A percentile compares a stretch with the other conserved stretches of the same genome.
Conservation (phyloP, 1,140 invertebrate genomes). For the Drosophila sproati region DNA sequence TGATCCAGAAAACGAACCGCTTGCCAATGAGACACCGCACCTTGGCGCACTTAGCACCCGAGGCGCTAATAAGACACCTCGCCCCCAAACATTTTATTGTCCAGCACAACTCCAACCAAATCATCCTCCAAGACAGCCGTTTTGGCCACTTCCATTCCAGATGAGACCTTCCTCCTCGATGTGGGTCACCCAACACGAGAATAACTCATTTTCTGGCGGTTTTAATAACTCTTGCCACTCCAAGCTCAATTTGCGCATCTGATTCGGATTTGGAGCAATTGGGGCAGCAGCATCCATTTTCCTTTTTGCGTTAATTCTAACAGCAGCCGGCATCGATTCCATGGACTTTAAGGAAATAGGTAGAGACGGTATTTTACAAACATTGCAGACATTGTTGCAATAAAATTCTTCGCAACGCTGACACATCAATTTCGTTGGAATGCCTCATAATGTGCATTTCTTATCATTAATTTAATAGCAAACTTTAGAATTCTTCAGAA, state of each 20-base stretch:
- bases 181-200: conserved; percentile 47
- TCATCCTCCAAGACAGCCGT: conserved; percentile 36
- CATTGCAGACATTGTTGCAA: conserved; percentile 40
- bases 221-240: conserved; percentile 35
- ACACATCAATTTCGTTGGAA: conserved; percentile 38
- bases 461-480: not conserved
- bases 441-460: conserved; percentile 40
- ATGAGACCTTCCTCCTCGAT: conserved; percentile 45
- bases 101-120: conserved; percentile 28
- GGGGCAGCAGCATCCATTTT: not conserved
- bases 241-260: not conserved
- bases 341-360: too few species aligned
- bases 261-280: too few species aligned
- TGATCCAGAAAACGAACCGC: too few species aligned
- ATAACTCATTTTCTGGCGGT: conserved; percentile 32
- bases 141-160: conserved; percentile 39
- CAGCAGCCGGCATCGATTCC: too few species aligned
- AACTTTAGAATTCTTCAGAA: too few species aligned
- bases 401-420: conserved; percentile 61
- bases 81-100: conserved; percentile 24
- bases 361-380: conserved; percentile 21
- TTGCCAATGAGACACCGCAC: conserved; percentile 47
- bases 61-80: conserved; percentile 9
- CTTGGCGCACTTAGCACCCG: conserved; percentile 2
- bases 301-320: conserved; percentile 62